A percentile compares a stretch with the other conserved stretches of the same genome.
Evolutionary conservation across 2,797 vertebrate species (phyloP).

Genomic region (Chiroxiphia lanceolata): DNA sequence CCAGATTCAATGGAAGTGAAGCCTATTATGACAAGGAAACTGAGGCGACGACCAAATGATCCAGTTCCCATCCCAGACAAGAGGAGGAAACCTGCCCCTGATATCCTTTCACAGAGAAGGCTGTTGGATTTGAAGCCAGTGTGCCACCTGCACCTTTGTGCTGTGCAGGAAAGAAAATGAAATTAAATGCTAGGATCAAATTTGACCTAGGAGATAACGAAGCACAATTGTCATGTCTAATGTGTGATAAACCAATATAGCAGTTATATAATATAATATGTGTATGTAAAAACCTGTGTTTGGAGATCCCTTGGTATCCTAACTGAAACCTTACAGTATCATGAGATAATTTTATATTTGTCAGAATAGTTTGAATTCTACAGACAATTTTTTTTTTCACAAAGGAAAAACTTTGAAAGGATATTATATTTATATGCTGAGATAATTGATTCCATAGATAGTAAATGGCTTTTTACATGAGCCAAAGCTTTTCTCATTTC

Average conservation of each 20-base stretch:
- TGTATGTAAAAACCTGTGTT: neutral
- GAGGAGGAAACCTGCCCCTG: conserved; percentile 95
- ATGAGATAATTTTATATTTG: neutral
- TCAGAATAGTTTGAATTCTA: neutral
- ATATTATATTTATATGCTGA: neutral
- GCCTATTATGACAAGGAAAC: conserved; percentile 96
- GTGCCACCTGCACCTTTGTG: neutral
- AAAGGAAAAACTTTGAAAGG: neutral
- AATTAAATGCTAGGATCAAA: neutral
- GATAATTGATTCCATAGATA: conserved; percentile 16
- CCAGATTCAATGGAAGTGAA: conserved; percentile 99
- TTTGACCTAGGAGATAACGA: neutral
- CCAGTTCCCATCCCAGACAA: conserved; percentile 98
- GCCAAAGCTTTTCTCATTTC: conserved; percentile 23
- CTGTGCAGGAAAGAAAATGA: neutral
- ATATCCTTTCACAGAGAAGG: conserved; percentile 85
- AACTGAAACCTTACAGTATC: neutral
- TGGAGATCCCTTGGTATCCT: neutral
- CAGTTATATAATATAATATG: neutral
- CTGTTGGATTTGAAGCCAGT: neutral
- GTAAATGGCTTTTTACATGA: conserved; percentile 8
- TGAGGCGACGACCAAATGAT: conserved; percentile 93
- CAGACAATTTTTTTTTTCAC: neutral
- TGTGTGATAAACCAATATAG: neutral
- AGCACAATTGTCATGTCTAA: neutral